Percentiles rank a stretch among this genome's conserved stretches.
phyloP scores from a whole-genome alignment of 1,140 invertebrate genomes.

The Leguminivora glycinivorella region DNA sequence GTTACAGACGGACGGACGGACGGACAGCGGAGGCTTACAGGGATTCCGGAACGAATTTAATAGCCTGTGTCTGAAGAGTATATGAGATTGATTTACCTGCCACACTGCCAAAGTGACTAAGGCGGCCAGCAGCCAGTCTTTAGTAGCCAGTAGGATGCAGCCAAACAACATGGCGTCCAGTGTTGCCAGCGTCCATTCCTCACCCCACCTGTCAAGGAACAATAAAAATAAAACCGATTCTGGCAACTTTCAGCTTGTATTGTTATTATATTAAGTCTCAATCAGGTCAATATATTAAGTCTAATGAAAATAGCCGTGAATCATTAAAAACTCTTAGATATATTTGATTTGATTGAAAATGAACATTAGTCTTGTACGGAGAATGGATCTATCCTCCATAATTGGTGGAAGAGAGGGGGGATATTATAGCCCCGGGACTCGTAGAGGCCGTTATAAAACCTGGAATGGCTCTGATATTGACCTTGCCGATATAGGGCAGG shows the following conservation, averaged over 20 bases:
- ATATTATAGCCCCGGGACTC: not conserved
- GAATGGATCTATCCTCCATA: too few relatives aligned
- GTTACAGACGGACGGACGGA: too few relatives aligned
- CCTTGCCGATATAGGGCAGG: not conserved
- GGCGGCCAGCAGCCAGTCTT: slow-evolving; percentile 47
- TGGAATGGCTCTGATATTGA: not conserved
- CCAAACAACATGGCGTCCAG: slow-evolving; percentile 66
- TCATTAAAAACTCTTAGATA: too few relatives aligned
- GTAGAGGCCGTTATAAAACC: slow-evolving; percentile 1
- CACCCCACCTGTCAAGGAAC: slow-evolving; percentile 55
- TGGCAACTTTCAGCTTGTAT: too few relatives aligned
- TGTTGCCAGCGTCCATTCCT: slow-evolving; percentile 62
- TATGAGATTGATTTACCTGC: slow-evolving; percentile 46
- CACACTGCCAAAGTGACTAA: slow-evolving; percentile 48
- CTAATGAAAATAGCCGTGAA: too few relatives aligned
- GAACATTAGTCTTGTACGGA: too few relatives aligned
- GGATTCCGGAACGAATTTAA: too few relatives aligned
- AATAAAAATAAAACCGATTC: slow-evolving; percentile 27
- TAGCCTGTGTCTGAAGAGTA: slow-evolving; percentile 4
- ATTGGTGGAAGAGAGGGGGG: not conserved
- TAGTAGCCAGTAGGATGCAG: slow-evolving; percentile 42
- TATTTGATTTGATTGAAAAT: too few relatives aligned
- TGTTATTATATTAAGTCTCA: too few relatives aligned
- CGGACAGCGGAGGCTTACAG: too few relatives aligned
- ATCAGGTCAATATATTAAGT: too few relatives aligned